Percentiles rank a stretch among this genome's conserved stretches.
phyloP scores from a whole-genome alignment of 64 coral and sea anemone species.

The Exaiptasia diaphana region DNA sequence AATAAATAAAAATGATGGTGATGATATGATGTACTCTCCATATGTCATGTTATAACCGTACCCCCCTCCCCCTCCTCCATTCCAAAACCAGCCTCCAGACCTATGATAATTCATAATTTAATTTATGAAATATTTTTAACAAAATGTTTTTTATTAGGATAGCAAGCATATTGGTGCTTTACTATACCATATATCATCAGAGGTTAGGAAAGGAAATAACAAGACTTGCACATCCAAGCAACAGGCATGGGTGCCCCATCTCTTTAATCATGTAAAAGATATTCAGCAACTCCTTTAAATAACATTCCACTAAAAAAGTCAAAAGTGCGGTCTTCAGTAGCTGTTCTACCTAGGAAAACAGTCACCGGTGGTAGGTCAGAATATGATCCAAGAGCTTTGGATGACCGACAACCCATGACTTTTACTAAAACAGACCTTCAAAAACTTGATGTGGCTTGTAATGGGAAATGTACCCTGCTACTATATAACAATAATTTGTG shows the following conservation, averaged over 20 bases:
- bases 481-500: constrained; percentile 20
- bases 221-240: constrained; percentile 18
- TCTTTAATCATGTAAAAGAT: neutral
- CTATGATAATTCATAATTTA: no score
- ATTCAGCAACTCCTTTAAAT: neutral
- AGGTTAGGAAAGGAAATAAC: constrained; percentile 4
- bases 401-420: constrained; percentile 14
- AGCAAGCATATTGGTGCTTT: constrained; percentile 43
- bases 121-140: no score
- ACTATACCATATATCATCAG: constrained; percentile 5
- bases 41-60: no score
- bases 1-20: no score
- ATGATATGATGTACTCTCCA: no score
- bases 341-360: neutral
- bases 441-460: constrained; percentile 12
- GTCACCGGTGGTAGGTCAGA: neutral
- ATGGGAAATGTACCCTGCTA: constrained; percentile 28
- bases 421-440: constrained; percentile 24
- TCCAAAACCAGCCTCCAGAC: no score
- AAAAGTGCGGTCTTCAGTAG: neutral
- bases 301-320: constrained; percentile 26
- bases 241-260: constrained; percentile 20
- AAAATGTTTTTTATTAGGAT: no score
- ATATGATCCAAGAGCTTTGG: neutral
- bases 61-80: no score